Evolutionary conservation across 2,888 invertebrate species (phyloP).

Genomic region (Atherix ibis): DNA sequence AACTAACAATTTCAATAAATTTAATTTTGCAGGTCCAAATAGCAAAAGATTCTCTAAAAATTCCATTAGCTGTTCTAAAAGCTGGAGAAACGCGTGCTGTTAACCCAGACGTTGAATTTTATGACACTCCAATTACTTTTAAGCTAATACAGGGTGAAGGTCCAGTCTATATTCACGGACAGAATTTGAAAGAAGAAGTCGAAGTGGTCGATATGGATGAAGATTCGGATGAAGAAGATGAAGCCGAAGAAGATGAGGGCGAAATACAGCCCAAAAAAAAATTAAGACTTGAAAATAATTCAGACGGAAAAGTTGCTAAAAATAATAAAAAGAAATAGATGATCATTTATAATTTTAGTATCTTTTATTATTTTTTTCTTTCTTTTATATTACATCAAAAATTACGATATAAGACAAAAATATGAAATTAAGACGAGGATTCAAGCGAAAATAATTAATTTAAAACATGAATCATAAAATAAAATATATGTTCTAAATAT

Average conservation of each 20-base stretch:
- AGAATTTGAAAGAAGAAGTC: constrained; percentile 66
- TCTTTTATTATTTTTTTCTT: too few species aligned
- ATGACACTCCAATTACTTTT: constrained; percentile 74
- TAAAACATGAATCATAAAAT: too few species aligned
- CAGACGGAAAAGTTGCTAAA: constrained; percentile 55
- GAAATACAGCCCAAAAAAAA: constrained; percentile 69
- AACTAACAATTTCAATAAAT: too few species aligned
- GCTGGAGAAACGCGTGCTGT: constrained; percentile 60
- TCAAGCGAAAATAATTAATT: too few species aligned
- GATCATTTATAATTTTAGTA: too few species aligned
- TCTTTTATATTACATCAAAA: too few species aligned
- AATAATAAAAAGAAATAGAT: constrained; percentile 51
- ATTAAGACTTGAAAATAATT: constrained; percentile 54
- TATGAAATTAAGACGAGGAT: too few species aligned
- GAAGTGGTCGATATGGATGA: constrained; percentile 71
- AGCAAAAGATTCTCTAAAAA: constrained; percentile 58
- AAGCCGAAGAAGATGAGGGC: constrained; percentile 48
- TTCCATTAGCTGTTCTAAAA: constrained; percentile 68
- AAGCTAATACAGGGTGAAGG: constrained; percentile 60
- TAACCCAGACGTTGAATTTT: constrained; percentile 69
- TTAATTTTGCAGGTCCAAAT: constrained; percentile 24
- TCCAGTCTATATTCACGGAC: constrained; percentile 72
- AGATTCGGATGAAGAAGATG: constrained; percentile 64
- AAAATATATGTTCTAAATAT: too few species aligned
- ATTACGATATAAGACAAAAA: too few species aligned